Percentiles rank a stretch among this genome's conserved stretches.
Evolutionary conservation across 2,888 invertebrate genomes (phyloP).

Genomic region (Lomographa bimaculata): DNA sequence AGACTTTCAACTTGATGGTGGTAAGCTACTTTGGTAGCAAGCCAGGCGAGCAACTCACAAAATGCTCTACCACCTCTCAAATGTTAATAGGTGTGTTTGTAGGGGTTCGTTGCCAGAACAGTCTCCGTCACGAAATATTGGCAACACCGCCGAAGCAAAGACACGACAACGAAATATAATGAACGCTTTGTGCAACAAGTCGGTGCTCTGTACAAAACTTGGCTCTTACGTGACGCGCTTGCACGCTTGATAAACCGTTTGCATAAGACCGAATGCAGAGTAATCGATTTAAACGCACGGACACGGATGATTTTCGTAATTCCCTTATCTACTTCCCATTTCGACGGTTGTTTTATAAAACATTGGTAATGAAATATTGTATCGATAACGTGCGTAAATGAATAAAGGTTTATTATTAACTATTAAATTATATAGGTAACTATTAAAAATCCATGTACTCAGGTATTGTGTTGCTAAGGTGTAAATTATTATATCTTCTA

Average conservation of each 20-base stretch:
- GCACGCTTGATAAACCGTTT: constrained; percentile 73
- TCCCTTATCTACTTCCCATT: constrained; percentile 64
- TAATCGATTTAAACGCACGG: constrained; percentile 77
- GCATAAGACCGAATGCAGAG: constrained; percentile 68
- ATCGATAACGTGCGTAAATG: constrained; percentile 23
- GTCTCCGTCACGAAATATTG: constrained; percentile 45
- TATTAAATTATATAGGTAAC: no score
- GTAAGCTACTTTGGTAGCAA: no score
- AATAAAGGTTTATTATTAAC: no score
- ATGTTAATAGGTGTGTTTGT: no score
- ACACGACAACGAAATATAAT: constrained; percentile 45
- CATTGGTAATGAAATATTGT: constrained; percentile 45
- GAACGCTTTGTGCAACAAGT: constrained; percentile 60
- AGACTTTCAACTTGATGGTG: no score
- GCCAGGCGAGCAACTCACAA: no score
- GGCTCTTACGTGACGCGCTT: constrained; percentile 69
- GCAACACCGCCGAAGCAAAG: constrained; percentile 39
- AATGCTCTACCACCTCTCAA: no score
- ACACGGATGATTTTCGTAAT: constrained; percentile 73
- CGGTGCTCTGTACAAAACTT: constrained; percentile 54
- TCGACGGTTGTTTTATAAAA: constrained; percentile 45
- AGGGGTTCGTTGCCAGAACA: no score
- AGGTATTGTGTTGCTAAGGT: no score
- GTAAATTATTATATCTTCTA: no score
- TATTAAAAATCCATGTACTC: no score